phyloP scores from a whole-genome alignment of 2,113 vertebrate genomes.

The Smithornis capensis region DNA sequence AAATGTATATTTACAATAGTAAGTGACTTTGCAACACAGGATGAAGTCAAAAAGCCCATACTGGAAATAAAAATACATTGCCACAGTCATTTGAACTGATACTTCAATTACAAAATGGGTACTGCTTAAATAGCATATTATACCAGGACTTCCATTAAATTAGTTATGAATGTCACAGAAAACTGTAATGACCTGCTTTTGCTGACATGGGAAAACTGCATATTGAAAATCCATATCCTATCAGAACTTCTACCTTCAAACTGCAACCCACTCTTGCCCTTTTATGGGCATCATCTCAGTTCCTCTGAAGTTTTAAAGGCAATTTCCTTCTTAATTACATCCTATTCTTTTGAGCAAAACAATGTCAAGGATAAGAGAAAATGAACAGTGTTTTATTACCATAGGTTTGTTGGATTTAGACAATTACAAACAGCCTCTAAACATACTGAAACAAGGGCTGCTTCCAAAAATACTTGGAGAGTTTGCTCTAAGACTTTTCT shows the following conservation, averaged over 20 bases:
- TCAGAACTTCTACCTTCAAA: neutral
- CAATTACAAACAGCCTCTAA: neutral
- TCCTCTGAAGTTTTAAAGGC: neutral
- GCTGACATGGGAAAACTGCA: neutral
- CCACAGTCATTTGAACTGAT: neutral
- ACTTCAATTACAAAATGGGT: slow-evolving; percentile 12
- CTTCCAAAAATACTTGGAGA: neutral
- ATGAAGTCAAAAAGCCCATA: neutral
- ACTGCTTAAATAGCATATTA: neutral
- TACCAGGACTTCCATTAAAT: slow-evolving; percentile 19
- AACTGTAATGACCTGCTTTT: slow-evolving; percentile 6
- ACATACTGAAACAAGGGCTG: neutral
- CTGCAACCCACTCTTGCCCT: neutral
- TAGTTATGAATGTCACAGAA: slow-evolving; percentile 45
- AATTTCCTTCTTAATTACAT: slow-evolving; percentile 31
- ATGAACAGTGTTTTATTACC: neutral
- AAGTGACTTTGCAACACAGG: neutral
- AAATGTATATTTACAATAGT: neutral
- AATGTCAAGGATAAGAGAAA: neutral
- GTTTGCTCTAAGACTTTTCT: neutral
- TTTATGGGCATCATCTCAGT: neutral
- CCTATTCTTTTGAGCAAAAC: slow-evolving; percentile 5
- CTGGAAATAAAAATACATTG: slow-evolving; percentile 39
- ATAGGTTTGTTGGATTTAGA: neutral
- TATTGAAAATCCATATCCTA: slow-evolving; percentile 46